phyloP scores from a whole-genome alignment of 2,888 invertebrate genomes.

The Ectobius pallidus region DNA sequence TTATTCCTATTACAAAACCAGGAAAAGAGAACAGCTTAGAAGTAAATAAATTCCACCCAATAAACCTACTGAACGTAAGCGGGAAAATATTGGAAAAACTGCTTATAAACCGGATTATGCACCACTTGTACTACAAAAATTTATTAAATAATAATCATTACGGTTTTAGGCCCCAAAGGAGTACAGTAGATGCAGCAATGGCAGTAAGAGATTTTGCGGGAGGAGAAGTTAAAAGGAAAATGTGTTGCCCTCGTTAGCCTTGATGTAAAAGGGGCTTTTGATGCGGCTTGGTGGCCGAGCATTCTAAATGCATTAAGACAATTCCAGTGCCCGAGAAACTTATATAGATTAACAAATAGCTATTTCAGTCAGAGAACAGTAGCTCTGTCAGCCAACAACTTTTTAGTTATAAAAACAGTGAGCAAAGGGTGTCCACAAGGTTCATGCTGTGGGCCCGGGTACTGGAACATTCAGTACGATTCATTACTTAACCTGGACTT shows the following conservation, averaged over 20 bases:
- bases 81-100: neutral
- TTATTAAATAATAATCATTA: neutral
- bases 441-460: neutral
- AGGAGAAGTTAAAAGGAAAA: neutral
- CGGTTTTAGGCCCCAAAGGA: neutral
- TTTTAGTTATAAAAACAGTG: neutral
- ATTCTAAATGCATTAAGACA: neutral
- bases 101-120: neutral
- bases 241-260: neutral
- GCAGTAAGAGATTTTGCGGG: neutral
- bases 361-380: slow-evolving; percentile 3
- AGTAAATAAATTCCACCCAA: neutral
- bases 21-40: neutral
- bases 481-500: neutral
- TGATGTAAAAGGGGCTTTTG: neutral
- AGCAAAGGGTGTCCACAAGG: slow-evolving; percentile 6
- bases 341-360: neutral
- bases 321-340: neutral
- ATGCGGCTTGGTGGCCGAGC: neutral
- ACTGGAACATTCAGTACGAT: neutral
- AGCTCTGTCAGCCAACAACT: neutral
- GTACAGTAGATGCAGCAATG: neutral
- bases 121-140: neutral
- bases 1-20: neutral
- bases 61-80: neutral